Conservation (phyloP, 2,113 vertebrate genomes). For the Oreocharis arfaki region DNA sequence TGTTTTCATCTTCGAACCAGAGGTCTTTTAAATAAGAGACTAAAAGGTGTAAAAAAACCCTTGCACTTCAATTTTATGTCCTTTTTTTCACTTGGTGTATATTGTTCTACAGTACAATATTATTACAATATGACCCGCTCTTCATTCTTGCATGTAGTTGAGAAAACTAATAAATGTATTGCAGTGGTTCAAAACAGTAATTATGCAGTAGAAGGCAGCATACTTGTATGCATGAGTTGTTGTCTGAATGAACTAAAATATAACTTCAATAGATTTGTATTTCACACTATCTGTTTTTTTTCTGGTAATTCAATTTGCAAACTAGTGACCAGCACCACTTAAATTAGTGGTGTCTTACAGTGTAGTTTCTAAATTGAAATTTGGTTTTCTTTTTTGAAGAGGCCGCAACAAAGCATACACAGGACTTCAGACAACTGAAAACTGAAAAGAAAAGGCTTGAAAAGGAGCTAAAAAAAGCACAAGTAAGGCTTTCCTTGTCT, state of each 20-base stretch:
- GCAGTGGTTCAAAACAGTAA: neutral
- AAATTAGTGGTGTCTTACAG: neutral
- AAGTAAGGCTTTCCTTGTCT: slow-evolving; percentile 72
- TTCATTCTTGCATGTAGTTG: neutral
- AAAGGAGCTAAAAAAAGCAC: slow-evolving; percentile 77
- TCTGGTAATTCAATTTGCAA: neutral
- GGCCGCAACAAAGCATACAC: slow-evolving; percentile 74
- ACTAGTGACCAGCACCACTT: neutral
- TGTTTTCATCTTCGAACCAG: neutral
- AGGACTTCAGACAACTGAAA: slow-evolving; percentile 79
- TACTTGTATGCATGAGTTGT: neutral
- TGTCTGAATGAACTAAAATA: neutral
- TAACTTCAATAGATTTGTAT: neutral
- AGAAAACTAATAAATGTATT: neutral
- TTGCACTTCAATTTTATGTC: neutral
- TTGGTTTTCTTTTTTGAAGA: slow-evolving; percentile 70
- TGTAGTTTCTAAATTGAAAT: neutral
- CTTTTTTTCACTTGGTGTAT: neutral
- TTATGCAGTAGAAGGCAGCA: neutral
- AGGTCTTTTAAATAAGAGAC: neutral
- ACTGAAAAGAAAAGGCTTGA: slow-evolving; percentile 82
- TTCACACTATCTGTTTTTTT: neutral
- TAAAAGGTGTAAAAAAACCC: neutral
- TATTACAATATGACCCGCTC: neutral
- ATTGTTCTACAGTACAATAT: neutral